Percentiles rank a stretch among this genome's conserved stretches.
Evolutionary conservation across 2,888 invertebrate genomes (phyloP).

Genomic region (Drosophila macrospina): DNA sequence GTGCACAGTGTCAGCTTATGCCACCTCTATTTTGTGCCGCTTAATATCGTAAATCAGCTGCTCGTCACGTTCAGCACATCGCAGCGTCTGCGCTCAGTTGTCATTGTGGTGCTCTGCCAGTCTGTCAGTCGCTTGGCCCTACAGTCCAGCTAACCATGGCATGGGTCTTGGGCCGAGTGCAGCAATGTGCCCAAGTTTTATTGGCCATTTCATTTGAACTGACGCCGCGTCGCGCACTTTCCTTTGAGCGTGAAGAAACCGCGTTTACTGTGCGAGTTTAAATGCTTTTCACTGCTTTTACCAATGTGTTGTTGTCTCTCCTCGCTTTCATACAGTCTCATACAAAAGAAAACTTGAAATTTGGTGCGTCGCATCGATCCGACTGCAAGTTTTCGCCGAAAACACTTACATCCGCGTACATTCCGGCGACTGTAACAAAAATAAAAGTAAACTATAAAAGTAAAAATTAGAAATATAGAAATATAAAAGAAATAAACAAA

Average conservation of each 20-base stretch:
- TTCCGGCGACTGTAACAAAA: slow-evolving; percentile 51
- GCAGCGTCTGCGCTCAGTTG: slow-evolving; percentile 25
- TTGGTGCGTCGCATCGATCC: slow-evolving; percentile 57
- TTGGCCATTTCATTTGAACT: slow-evolving; percentile 67
- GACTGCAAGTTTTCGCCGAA: slow-evolving; percentile 67
- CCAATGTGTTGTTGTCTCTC: slow-evolving; percentile 39
- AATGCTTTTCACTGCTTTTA: slow-evolving; percentile 73
- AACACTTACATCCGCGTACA: slow-evolving; percentile 64
- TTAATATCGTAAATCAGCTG: slow-evolving; percentile 75
- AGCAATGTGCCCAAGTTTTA: slow-evolving; percentile 56
- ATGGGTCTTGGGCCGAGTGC: slow-evolving; percentile 6
- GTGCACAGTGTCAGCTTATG: slow-evolving; percentile 34
- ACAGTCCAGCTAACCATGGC: slow-evolving; percentile 17
- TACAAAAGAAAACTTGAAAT: slow-evolving; percentile 67
- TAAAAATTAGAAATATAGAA: slow-evolving; percentile 26
- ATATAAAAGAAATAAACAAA: slow-evolving; percentile 19
- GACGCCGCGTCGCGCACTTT: slow-evolving; percentile 59
- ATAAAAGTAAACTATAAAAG: slow-evolving; percentile 25
- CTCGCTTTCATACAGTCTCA: slow-evolving; percentile 71
- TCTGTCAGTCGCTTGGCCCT: slow-evolving; percentile 43
- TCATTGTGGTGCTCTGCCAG: slow-evolving; percentile 34
- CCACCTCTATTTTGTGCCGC: slow-evolving; percentile 12
- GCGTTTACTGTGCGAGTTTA: slow-evolving; percentile 55
- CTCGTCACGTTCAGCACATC: slow-evolving; percentile 58
- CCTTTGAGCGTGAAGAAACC: slow-evolving; percentile 60